Evolutionary conservation across 1,140 invertebrate genomes (phyloP), one percentile per base, ranked within the genome.

Genomic region (Brachionus koreanus): DNA sequence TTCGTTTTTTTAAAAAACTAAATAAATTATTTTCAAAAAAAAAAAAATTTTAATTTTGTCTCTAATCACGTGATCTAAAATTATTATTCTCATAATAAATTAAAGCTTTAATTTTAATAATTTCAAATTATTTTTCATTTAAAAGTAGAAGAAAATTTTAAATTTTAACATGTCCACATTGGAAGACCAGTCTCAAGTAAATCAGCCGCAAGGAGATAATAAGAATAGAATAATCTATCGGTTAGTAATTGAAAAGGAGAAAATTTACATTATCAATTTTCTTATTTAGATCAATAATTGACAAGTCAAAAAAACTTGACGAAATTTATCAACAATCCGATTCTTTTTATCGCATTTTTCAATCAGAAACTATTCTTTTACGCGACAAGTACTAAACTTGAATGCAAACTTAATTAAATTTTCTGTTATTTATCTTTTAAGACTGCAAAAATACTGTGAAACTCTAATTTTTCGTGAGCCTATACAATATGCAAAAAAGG

Each of bases 381-480:
- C 19, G 76, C 5, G 76, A 79, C 16, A 79, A 79, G 76, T 79
- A 79, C 12, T 49, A 9, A 57, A 57, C 5, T 25, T 29, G 3
- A 42, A 9, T 42, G 37, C 42, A n/a, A n/a, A n/a, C n/a, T n/a
- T n/a, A n/a, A n/a, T n/a, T n/a, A n/a, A n/a, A n/a, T n/a, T n/a
- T n/a, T n/a, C n/a, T n/a, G n/a, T n/a, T n/a, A n/a, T n/a, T n/a
- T n/a, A n/a, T n/a, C n/a, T 82, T 65, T 39, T 46, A 57, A 92
- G 91, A 86, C 88, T 94, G 16, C 91, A 92, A 79, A 92, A 93
- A 84, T 93, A 92, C 86, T 94, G 92, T 86, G 93, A 94, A 87
- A 89, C 92, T 84, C 89, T 94, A 49, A 92, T 94, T 86, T 92
- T 94, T 85, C 90, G 92, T 84, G 92, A 93, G 87, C 92, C 93